Evolutionary conservation across 2,888 invertebrate genomes (phyloP).

Genomic region (Lacanobia wlatinum): DNA sequence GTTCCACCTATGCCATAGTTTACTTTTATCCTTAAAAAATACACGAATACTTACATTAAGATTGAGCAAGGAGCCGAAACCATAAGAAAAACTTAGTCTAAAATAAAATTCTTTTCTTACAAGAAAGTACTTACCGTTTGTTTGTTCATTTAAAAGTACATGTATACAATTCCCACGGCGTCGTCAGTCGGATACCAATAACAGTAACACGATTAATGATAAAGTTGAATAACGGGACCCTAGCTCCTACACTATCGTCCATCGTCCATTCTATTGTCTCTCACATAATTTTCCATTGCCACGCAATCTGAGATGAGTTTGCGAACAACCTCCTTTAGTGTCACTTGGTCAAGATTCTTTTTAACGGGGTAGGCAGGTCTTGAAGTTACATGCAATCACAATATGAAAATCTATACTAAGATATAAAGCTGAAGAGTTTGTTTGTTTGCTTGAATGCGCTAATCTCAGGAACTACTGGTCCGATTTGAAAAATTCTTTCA

Average conservation of each 20-base stretch:
- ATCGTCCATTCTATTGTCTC: slow-evolving; percentile 39
- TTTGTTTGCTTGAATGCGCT: too few species aligned
- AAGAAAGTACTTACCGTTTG: neutral
- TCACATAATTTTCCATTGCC: slow-evolving; percentile 38
- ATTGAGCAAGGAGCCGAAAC: neutral
- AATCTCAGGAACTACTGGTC: too few species aligned
- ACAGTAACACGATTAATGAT: slow-evolving; percentile 45
- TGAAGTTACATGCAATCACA: too few species aligned
- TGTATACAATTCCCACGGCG: slow-evolving; percentile 46
- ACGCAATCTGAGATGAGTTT: slow-evolving; percentile 39
- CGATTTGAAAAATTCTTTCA: too few species aligned
- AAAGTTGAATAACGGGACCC: slow-evolving; percentile 48
- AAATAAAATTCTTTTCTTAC: neutral
- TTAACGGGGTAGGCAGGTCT: neutral
- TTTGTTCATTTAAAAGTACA: neutral
- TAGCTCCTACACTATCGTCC: slow-evolving; percentile 36
- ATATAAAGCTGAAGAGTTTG: too few species aligned
- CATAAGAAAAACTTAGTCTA: neutral
- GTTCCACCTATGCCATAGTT: too few species aligned
- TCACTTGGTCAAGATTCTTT: slow-evolving; percentile 10
- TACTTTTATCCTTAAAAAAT: too few species aligned
- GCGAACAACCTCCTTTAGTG: slow-evolving; percentile 11
- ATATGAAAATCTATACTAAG: too few species aligned
- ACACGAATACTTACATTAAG: too few species aligned
- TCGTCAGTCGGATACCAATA: slow-evolving; percentile 16